phyloP scores from a whole-genome alignment of 92 coral and sea anemone genomes.

The Chrysogorgia sp. region DNA sequence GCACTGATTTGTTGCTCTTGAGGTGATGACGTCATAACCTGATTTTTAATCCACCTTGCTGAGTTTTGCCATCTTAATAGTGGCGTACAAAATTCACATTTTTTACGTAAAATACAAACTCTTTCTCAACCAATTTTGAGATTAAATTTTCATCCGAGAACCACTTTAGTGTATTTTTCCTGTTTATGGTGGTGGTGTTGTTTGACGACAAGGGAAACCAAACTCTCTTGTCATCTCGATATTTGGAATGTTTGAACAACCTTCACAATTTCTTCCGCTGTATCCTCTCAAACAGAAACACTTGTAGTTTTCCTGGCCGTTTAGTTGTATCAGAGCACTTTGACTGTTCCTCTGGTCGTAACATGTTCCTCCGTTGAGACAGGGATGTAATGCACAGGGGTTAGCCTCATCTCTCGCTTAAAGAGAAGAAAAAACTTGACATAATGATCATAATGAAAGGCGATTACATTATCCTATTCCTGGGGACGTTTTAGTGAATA shows the following conservation, averaged over 20 bases:
- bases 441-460: too few species aligned
- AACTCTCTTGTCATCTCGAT: neutral
- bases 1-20: too few species aligned
- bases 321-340: slow-evolving; percentile 32
- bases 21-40: too few species aligned
- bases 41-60: too few species aligned
- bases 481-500: too few species aligned
- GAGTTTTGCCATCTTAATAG: too few species aligned
- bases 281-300: slow-evolving; percentile 52
- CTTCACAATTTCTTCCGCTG: slow-evolving; percentile 74
- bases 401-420: slow-evolving; percentile 38
- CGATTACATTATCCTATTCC: too few species aligned
- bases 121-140: too few species aligned
- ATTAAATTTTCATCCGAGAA: too few species aligned
- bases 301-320: slow-evolving; percentile 20
- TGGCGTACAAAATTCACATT: too few species aligned
- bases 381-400: slow-evolving; percentile 83
- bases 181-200: neutral
- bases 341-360: slow-evolving; percentile 86
- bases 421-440: neutral
- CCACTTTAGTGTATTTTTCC: neutral
- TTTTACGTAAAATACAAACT: too few species aligned
- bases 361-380: slow-evolving; percentile 86
- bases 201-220: neutral
- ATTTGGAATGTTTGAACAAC: slow-evolving; percentile 44